phyloP scores from a whole-genome alignment of 2,888 invertebrate species.

The Leptopilina myrica region DNA sequence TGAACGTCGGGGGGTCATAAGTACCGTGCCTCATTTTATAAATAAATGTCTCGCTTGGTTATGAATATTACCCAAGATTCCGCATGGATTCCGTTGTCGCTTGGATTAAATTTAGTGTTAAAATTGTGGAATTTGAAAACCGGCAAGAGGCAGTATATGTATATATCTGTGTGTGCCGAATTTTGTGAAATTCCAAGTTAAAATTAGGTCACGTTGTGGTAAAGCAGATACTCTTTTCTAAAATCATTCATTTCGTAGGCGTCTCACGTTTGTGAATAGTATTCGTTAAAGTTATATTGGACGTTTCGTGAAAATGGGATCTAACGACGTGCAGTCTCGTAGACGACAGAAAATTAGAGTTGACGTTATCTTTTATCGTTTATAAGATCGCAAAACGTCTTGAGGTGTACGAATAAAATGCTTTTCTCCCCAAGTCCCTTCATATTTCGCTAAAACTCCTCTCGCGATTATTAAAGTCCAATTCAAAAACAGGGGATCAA shows the following conservation, averaged over 20 bases:
- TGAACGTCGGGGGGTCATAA: neutral
- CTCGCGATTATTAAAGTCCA: too few relatives aligned
- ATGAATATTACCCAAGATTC: slow-evolving; percentile 3
- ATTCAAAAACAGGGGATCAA: too few relatives aligned
- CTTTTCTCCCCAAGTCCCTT: neutral
- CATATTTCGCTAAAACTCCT: neutral
- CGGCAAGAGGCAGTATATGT: neutral
- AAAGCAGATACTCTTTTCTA: slow-evolving; percentile 35
- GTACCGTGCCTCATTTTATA: neutral
- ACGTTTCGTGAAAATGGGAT: slow-evolving; percentile 54
- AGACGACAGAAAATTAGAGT: slow-evolving; percentile 49
- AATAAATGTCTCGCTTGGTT: neutral
- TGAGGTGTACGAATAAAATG: neutral
- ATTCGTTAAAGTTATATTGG: slow-evolving; percentile 57
- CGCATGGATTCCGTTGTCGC: neutral
- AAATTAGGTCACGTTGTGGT: slow-evolving; percentile 7
- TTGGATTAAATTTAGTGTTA: slow-evolving; percentile 6
- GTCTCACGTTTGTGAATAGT: slow-evolving; percentile 53
- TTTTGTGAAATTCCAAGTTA: neutral
- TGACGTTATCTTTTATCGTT: slow-evolving; percentile 26
- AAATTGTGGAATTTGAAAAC: slow-evolving; percentile 20
- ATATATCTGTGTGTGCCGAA: neutral
- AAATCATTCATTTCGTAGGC: slow-evolving; percentile 54
- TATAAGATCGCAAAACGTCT: slow-evolving; percentile 21
- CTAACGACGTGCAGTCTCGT: slow-evolving; percentile 53